Percentiles rank a stretch among this genome's conserved stretches.
These are phyloP conservation scores for Cyprinodon diabolis DNA, from an alignment of 2,797 vertebrate species.

Conservation along the genomic window DNA sequence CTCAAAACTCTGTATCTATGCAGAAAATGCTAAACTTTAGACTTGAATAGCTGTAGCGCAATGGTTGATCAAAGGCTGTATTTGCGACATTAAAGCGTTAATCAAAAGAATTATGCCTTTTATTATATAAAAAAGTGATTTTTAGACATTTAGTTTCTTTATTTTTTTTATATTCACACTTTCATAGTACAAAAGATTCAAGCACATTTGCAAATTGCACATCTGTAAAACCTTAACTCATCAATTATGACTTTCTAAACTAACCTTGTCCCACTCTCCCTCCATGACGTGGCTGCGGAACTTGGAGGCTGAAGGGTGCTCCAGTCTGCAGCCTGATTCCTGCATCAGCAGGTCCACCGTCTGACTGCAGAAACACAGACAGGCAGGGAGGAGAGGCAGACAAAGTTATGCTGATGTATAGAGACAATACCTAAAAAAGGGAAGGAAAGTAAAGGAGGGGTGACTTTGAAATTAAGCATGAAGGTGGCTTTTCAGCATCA, in stretches of 20 bases:
- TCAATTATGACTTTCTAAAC: constrained; percentile 38
- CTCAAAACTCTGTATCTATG: background rate
- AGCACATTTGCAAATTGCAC: background rate
- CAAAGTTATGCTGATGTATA: constrained; percentile 37
- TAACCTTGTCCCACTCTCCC: constrained; percentile 99
- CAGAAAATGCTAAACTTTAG: background rate
- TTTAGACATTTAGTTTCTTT: background rate
- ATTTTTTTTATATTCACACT: background rate
- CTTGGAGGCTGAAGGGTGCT: constrained; percentile 98
- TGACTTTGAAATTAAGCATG: constrained; percentile 6
- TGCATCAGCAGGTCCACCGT: constrained; percentile 99
- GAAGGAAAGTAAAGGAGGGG: background rate
- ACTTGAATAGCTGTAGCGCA: background rate
- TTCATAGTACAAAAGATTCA: constrained; percentile 2
- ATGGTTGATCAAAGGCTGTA: background rate
- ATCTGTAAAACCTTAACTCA: background rate
- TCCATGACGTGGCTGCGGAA: constrained; percentile 99
- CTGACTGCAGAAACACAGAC: constrained; percentile 86
- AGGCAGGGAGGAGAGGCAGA: constrained; percentile 19
- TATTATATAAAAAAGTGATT: background rate
- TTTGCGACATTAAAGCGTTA: background rate
- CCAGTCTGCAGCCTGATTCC: constrained; percentile 99
- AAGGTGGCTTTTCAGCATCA: constrained; percentile 9
- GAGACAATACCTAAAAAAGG: constrained; percentile 28
- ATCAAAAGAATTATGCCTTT: background rate